phyloP scores from a whole-genome alignment of 2,797 vertebrate genomes.

The Loriculus beryllinus region DNA sequence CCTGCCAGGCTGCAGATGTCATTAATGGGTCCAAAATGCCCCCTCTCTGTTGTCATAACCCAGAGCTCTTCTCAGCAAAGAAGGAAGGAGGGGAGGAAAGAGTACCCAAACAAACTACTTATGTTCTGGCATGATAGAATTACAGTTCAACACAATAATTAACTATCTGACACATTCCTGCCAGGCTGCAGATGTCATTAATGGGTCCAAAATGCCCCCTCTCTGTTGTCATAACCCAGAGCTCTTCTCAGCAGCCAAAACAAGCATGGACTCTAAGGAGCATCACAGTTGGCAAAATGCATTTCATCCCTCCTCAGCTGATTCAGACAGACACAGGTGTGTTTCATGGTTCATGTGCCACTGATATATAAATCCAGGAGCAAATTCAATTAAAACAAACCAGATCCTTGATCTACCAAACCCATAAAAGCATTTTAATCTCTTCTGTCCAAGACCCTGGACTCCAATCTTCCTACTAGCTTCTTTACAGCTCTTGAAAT shows the following conservation, averaged over 20 bases:
- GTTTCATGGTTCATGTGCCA: background rate
- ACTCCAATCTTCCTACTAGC: background rate
- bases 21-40: conserved; percentile 16
- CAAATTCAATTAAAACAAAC: background rate
- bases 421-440: background rate
- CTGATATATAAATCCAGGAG: background rate
- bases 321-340: background rate
- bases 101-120: conserved; percentile 58
- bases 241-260: background rate
- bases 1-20: conserved; percentile 37
- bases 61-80: background rate
- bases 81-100: background rate
- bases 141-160: conserved; percentile 56
- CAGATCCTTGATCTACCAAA: background rate
- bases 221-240: conserved; percentile 20
- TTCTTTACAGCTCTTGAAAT: background rate
- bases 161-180: conserved; percentile 62
- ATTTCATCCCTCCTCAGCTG: background rate
- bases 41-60: conserved; percentile 12
- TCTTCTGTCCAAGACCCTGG: background rate
- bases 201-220: conserved; percentile 7
- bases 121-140: conserved; percentile 25
- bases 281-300: rapidly evolving
- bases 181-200: conserved; percentile 26
- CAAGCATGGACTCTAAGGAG: rapidly evolving